Conservation (phyloP, 2,888 invertebrate genomes). For the Taenaris catops region DNA sequence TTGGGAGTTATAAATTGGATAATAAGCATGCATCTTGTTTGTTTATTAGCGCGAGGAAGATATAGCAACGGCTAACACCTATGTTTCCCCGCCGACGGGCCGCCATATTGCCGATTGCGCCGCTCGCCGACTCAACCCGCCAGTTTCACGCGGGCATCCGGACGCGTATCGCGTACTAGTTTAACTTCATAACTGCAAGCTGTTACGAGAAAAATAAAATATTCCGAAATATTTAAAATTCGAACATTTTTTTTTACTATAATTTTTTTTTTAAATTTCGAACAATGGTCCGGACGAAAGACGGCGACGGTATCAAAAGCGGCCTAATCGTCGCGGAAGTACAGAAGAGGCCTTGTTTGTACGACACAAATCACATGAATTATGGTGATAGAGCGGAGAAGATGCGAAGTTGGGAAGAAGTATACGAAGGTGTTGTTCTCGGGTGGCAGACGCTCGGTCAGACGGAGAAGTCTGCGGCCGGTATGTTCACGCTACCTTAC, state of each 20-base stretch:
- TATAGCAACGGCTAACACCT: slow-evolving; percentile 61
- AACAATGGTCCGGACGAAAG: slow-evolving; percentile 61
- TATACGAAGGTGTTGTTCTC: slow-evolving; percentile 65
- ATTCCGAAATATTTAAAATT: too few species aligned
- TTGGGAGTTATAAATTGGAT: slow-evolving; percentile 9
- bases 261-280: slow-evolving; percentile 20
- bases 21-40: slow-evolving; percentile 55
- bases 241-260: too few species aligned
- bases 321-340: slow-evolving; percentile 61
- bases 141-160: slow-evolving; percentile 69
- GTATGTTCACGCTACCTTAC: slow-evolving; percentile 47
- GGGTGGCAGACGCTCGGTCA: slow-evolving; percentile 57
- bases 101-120: slow-evolving; percentile 57
- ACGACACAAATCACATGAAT: slow-evolving; percentile 60
- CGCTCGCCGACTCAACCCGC: slow-evolving; percentile 37
- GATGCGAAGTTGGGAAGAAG: slow-evolving; percentile 69
- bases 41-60: slow-evolving; percentile 63
- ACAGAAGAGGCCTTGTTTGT: slow-evolving; percentile 61
- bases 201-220: slow-evolving; percentile 32
- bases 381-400: slow-evolving; percentile 69
- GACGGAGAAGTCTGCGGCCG: slow-evolving; percentile 63
- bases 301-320: slow-evolving; percentile 64
- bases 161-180: slow-evolving; percentile 45
- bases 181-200: slow-evolving; percentile 28
- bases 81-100: slow-evolving; percentile 51